Conservation (phyloP, 2,113 vertebrate species). For the Alaudala cheleensis region DNA sequence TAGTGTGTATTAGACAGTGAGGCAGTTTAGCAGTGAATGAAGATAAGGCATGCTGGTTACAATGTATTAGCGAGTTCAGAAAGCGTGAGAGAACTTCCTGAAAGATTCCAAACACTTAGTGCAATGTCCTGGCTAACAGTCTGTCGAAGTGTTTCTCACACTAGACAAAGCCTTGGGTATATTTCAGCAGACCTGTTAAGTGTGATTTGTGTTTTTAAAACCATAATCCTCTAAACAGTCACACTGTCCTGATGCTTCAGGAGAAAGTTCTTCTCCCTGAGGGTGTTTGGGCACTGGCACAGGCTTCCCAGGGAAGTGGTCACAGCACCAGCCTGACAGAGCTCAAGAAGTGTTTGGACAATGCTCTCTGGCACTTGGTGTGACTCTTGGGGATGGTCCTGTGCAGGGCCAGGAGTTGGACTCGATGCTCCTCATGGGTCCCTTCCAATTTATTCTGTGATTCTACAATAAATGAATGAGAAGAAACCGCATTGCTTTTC, state of each 20-base stretch:
- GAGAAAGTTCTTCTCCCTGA: not conserved
- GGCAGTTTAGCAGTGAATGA: not conserved
- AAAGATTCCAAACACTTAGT: not conserved
- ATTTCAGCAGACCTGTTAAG: not conserved
- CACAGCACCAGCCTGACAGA: not conserved
- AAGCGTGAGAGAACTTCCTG: not conserved
- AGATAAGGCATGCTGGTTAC: not conserved
- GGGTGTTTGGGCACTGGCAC: fast-evolving
- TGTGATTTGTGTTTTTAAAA: not conserved
- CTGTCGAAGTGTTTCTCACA: not conserved
- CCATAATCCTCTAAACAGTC: not conserved
- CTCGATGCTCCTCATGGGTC: too few relatives aligned
- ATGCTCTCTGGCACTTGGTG: fast-evolving
- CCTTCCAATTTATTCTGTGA: not conserved
- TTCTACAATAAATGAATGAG: not conserved
- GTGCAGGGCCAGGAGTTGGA: too few relatives aligned
- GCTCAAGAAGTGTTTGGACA: too few relatives aligned
- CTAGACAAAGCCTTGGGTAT: fast-evolving
- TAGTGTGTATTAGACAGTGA: not conserved
- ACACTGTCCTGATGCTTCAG: not conserved
- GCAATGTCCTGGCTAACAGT: not conserved
- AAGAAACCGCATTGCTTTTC: not conserved
- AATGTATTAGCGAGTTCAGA: not conserved
- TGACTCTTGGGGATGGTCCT: too few relatives aligned
- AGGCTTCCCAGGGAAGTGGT: not conserved